These are phyloP conservation scores for Cryptoprocta ferox DNA, from an alignment of 2,797 vertebrate genomes.

Conservation along the genomic window DNA sequence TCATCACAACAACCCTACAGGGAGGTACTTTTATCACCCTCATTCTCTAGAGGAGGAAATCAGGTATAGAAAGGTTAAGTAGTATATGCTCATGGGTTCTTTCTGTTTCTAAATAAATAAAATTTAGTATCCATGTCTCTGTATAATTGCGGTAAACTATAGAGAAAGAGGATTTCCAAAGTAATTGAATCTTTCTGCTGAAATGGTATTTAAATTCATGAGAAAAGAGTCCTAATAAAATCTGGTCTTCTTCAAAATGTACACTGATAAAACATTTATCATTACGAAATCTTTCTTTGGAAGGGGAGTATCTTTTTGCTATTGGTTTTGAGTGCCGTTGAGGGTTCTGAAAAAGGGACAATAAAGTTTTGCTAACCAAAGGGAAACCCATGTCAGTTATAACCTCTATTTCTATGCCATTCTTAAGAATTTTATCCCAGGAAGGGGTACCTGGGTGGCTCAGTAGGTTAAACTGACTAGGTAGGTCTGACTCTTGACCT, in stretches of 20 bases:
- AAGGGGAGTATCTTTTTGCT: background rate
- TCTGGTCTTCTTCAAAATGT: constrained; percentile 42
- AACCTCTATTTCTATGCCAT: background rate
- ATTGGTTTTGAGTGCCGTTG: constrained; percentile 12
- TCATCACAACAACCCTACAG: background rate
- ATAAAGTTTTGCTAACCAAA: constrained; percentile 25
- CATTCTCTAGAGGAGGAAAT: background rate
- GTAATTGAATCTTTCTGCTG: constrained; percentile 42
- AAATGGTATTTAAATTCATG: background rate
- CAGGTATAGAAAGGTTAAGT: background rate
- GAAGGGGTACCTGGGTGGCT: background rate
- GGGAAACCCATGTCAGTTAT: background rate
- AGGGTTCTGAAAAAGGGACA: constrained; percentile 40
- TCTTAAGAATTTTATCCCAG: constrained; percentile 1
- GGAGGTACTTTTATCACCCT: background rate
- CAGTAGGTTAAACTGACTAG: too few relatives aligned
- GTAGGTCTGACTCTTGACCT: too few relatives aligned
- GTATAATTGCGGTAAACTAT: background rate
- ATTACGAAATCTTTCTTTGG: constrained; percentile 1
- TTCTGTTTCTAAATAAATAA: constrained; percentile 11
- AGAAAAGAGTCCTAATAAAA: constrained; percentile 38
- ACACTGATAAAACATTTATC: constrained; percentile 39
- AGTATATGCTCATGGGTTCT: background rate
- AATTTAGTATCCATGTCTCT: background rate
- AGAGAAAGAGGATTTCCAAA: constrained; percentile 40